phyloP scores from a whole-genome alignment of 2,797 vertebrate species.

The Enteromius thamalakanensis region DNA sequence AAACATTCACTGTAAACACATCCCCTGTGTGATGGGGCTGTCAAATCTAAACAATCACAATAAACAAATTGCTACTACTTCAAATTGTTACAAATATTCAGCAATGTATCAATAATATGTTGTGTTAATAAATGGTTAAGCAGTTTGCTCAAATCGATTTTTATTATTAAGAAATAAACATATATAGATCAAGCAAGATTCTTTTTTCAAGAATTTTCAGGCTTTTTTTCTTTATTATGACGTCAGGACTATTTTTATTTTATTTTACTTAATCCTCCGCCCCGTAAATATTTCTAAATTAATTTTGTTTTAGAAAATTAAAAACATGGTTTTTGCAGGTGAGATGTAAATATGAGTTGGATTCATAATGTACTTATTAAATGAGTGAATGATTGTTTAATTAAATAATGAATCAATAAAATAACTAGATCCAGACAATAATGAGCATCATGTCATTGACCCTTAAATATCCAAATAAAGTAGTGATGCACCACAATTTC shows the following conservation, averaged over 20 bases:
- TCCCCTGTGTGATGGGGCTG: neutral
- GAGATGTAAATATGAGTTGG: neutral
- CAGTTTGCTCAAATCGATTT: neutral
- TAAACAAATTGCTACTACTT: neutral
- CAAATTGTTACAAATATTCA: neutral
- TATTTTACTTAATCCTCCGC: neutral
- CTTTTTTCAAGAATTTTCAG: no score
- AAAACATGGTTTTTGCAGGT: neutral
- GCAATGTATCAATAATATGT: neutral
- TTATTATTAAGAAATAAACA: neutral
- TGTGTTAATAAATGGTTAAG: neutral
- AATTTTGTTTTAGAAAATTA: neutral
- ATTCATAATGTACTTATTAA: neutral
- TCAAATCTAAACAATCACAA: neutral
- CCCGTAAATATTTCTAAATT: neutral
- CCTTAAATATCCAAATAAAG: no score
- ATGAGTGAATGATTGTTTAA: no score
- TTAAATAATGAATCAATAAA: no score
- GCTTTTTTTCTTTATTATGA: neutral
- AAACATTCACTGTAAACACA: slow-evolving; percentile 1
- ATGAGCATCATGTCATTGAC: no score
- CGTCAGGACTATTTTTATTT: neutral
- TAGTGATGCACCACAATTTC: no score
- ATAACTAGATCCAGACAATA: no score
- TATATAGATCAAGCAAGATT: no score